Base-by-base conservation (phyloP, 1,140 invertebrate species). In the Bombus haemorrhoidalis region DNA sequence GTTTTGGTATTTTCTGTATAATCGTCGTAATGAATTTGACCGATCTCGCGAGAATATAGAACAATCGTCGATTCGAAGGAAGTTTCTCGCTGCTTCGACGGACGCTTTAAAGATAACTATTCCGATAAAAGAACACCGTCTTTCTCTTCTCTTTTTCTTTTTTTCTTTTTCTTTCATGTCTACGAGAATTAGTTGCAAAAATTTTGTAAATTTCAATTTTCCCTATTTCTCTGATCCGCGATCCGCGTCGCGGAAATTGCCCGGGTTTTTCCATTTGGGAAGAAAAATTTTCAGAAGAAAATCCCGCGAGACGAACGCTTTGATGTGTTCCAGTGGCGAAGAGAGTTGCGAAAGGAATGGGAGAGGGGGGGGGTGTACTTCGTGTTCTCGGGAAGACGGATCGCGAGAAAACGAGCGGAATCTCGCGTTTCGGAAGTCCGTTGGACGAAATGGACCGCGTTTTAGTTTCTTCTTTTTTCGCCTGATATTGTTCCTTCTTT, bases 361-460 rank as follows among this genome's bases (percentile, higher is more conserved):
- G 15, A 43, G 2, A 10, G 41, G n/a, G 15, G 32, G 2, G 4
- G 41, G 39, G 4, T 13, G 25, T 9, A 13, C 18, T 32, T 8
- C 18, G 28, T 15, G 25, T n/a, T 32, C 18, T 15, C 18, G 13
- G 71, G 39, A 72, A 39, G 69, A 41, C 68, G 34, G n/a, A 41
- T 72, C 39, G 69, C 39, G 41, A 32, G 41, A 18, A 47, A 74
- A 74, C 69, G 39, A 72, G 37, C 39, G 25, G 28, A 74, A 32
- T 74, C 72, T 47, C 72, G 41, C 72, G 72, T 73, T 73, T 73
- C n/a, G n/a, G 5, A 41, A 41, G 37, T 69, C 68, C 68, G 12
- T 18, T 34, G 3, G 37, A 15, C 34, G 22, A 69, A 68, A 68
- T 34, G 34, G 22, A 12, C 66, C 34, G n/a, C 32, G 64, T 69